These are phyloP conservation scores for Phania funesta DNA, from an alignment of 2,888 invertebrate genomes.

Conservation along the genomic window DNA sequence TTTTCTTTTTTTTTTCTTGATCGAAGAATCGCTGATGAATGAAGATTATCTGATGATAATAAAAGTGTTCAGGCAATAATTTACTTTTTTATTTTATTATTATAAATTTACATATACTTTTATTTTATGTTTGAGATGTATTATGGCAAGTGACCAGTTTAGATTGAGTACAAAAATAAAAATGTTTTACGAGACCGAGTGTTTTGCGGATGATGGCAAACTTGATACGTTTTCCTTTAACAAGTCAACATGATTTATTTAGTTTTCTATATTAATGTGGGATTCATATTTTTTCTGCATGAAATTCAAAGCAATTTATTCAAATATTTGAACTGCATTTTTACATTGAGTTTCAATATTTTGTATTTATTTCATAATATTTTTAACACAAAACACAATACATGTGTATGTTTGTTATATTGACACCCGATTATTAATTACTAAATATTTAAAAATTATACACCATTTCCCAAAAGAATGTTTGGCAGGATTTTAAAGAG, in stretches of 20 bases:
- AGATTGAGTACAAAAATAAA: not conserved
- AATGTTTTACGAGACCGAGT: not conserved
- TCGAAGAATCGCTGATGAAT: constrained; percentile 26
- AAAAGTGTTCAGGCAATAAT: constrained; percentile 43
- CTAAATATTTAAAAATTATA: too few relatives aligned
- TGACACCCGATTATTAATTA: too few relatives aligned
- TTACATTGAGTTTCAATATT: too few relatives aligned
- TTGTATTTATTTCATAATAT: too few relatives aligned
- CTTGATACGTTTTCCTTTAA: not conserved
- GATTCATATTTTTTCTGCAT: not conserved
- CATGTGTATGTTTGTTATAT: too few relatives aligned
- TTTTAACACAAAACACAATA: too few relatives aligned
- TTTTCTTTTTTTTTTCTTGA: constrained; percentile 6
- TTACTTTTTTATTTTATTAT: constrained; percentile 43
- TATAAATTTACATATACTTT: not conserved
- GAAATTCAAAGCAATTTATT: too few relatives aligned
- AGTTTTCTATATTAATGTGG: not conserved
- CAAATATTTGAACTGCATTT: too few relatives aligned
- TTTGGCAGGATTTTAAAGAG: too few relatives aligned
- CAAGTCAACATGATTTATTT: not conserved
- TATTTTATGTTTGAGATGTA: constrained; percentile 2
- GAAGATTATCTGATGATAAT: constrained; percentile 13
- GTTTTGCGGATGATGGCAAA: not conserved
- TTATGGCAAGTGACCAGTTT: constrained; percentile 24
- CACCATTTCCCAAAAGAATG: too few relatives aligned